Conservation (phyloP, 1,140 invertebrate genomes). For the Philotrypesis tridentata region DNA sequence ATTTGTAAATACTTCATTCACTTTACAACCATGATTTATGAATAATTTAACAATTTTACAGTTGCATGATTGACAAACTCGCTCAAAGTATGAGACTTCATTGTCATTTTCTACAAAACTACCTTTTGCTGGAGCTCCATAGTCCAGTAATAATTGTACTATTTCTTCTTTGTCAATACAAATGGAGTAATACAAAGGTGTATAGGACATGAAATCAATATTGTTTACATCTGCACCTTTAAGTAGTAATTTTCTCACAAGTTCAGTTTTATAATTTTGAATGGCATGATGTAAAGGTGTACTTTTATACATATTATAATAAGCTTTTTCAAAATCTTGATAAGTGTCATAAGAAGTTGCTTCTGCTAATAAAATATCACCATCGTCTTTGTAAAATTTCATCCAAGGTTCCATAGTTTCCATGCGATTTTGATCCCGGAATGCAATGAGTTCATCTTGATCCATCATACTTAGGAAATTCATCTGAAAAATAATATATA, state of each 20-base stretch:
- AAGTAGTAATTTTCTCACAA: conserved; percentile 7
- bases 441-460: neutral
- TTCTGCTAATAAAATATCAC: neutral
- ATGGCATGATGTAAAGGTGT: conserved; percentile 25
- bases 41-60: conserved; percentile 33
- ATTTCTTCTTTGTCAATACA: conserved; percentile 3
- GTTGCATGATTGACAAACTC: conserved; percentile 1
- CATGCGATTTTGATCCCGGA: neutral
- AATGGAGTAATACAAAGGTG: conserved; percentile 21
- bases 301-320: neutral
- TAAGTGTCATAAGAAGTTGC: neutral
- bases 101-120: conserved; percentile 2
- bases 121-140: conserved; percentile 3
- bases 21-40: conserved; percentile 25
- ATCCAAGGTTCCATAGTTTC: conserved; percentile 4
- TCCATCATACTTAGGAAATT: neutral
- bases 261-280: neutral
- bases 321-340: conserved; percentile 13
- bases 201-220: neutral
- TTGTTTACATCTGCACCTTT: conserved; percentile 5
- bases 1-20: conserved; percentile 19
- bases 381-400: conserved; percentile 5
- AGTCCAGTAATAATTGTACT: conserved; percentile 6
- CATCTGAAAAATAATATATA: neutral
- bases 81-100: conserved; percentile 9